A percentile compares a stretch with the other conserved stretches of the same genome.
Conservation (phyloP, 2,888 invertebrate species). For the Corythucha ciliata region DNA sequence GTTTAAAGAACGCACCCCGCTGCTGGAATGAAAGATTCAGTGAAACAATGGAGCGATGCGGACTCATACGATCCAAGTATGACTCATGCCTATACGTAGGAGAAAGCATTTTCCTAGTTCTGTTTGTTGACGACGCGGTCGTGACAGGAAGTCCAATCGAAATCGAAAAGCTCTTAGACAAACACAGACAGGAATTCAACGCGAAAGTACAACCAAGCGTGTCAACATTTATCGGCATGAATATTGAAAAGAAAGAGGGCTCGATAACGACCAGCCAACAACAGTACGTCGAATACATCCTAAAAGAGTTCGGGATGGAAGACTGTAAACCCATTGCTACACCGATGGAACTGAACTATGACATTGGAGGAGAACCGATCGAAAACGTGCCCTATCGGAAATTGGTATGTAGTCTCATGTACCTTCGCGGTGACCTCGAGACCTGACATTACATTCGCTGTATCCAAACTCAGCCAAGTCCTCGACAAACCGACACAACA, state of each 20-base stretch:
- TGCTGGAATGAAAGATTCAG: constrained; percentile 22
- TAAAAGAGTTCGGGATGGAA: constrained; percentile 13
- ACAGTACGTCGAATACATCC: constrained; percentile 13
- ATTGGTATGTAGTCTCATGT: constrained; percentile 23
- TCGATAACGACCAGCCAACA: constrained; percentile 10
- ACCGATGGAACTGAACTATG: constrained; percentile 23
- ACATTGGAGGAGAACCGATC: constrained; percentile 2
- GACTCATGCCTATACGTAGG: constrained; percentile 14
- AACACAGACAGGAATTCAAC: constrained; percentile 19
- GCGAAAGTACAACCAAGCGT: constrained; percentile 13
- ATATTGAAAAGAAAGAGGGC: constrained; percentile 9
- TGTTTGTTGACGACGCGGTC: constrained; percentile 23
- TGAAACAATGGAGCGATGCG: constrained; percentile 12
- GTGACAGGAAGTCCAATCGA: constrained; percentile 12
- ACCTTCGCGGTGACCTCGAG: constrained; percentile 5
- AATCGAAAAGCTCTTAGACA: constrained; percentile 11
- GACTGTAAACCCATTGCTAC: constrained; percentile 12
- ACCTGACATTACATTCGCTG: constrained; percentile 11
- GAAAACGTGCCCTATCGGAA: constrained; percentile 20
- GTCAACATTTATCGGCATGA: constrained; percentile 21
- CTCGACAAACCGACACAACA: constrained; percentile 7
- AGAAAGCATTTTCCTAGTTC: constrained; percentile 6
- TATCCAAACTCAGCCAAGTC: neutral
- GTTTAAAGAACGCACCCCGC: constrained; percentile 11
- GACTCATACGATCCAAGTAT: constrained; percentile 11